Evolutionary conservation across 2,888 invertebrate species (phyloP).

Genomic region (Caenorhabditis wallacei): DNA sequence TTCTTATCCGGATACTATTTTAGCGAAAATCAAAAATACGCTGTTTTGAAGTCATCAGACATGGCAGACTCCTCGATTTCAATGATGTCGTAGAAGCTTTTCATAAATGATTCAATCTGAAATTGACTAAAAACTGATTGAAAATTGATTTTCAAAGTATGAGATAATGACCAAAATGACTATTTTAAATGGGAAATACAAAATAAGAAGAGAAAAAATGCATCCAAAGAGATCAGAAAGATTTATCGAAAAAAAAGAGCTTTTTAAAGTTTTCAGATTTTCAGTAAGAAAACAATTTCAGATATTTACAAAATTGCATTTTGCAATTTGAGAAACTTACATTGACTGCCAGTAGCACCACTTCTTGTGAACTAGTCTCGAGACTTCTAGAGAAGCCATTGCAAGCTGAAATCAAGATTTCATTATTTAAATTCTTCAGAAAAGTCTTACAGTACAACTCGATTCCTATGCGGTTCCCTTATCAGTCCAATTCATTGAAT

Average conservation of each 20-base stretch:
- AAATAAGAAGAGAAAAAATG: too few species aligned
- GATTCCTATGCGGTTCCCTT: slow-evolving; percentile 54
- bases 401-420: slow-evolving; percentile 83
- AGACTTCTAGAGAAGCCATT: slow-evolving; percentile 90
- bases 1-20: slow-evolving; percentile 79
- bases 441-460: slow-evolving; percentile 57
- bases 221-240: background rate
- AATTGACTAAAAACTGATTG: too few species aligned
- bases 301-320: slow-evolving; percentile 16
- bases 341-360: slow-evolving; percentile 12
- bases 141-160: background rate
- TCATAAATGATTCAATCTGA: slow-evolving; percentile 66
- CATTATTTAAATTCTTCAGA: too few species aligned
- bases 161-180: background rate
- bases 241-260: too few species aligned
- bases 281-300: background rate
- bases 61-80: slow-evolving; percentile 64
- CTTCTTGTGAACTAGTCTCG: slow-evolving; percentile 83
- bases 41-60: slow-evolving; percentile 74
- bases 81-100: slow-evolving; percentile 78
- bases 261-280: background rate
- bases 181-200: background rate
- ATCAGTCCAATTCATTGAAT: slow-evolving; percentile 85
- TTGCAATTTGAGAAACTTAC: slow-evolving; percentile 4
- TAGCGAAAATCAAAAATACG: slow-evolving; percentile 75